A percentile compares a stretch with the other conserved stretches of the same genome.
phyloP scores from a whole-genome alignment of 2,113 vertebrate genomes.

The Nibea albiflora region DNA sequence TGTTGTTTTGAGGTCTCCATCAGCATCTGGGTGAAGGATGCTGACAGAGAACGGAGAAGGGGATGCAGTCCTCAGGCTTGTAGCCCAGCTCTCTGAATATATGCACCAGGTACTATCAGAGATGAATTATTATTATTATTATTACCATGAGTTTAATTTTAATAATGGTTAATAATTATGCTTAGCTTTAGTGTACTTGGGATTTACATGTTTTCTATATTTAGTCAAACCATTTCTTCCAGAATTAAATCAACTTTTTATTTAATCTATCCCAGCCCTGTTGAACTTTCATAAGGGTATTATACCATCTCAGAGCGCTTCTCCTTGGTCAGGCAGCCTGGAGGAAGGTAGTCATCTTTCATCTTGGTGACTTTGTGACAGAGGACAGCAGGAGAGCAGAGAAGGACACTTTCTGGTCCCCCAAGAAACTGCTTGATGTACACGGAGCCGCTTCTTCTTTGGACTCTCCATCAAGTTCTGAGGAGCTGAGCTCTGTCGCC shows the following conservation, averaged over 20 bases:
- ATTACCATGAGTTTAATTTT: not conserved
- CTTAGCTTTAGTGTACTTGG: no score
- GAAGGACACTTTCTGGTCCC: slow-evolving; percentile 81
- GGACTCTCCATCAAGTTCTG: slow-evolving; percentile 25
- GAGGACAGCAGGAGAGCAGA: slow-evolving; percentile 82
- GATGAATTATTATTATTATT: not conserved
- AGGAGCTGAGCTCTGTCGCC: slow-evolving; percentile 27
- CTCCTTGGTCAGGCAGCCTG: slow-evolving; percentile 63
- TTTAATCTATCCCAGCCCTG: not conserved
- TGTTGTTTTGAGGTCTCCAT: slow-evolving; percentile 83
- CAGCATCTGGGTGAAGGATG: slow-evolving; percentile 86
- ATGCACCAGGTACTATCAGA: slow-evolving; percentile 75
- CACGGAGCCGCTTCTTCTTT: slow-evolving; percentile 40
- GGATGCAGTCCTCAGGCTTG: slow-evolving; percentile 76
- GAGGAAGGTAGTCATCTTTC: slow-evolving; percentile 65
- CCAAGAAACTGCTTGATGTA: not conserved
- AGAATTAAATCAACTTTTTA: not conserved
- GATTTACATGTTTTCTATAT: not conserved
- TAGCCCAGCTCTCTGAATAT: slow-evolving; percentile 85
- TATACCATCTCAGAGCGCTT: slow-evolving; percentile 80
- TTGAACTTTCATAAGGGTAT: slow-evolving; percentile 6
- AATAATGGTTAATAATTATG: not conserved
- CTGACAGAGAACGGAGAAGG: slow-evolving; percentile 84
- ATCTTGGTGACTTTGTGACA: slow-evolving; percentile 68
- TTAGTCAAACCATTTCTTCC: not conserved